Base-by-base conservation (phyloP, 1,140 invertebrate genomes). In the Holcopasites calliopsidis region DNA sequence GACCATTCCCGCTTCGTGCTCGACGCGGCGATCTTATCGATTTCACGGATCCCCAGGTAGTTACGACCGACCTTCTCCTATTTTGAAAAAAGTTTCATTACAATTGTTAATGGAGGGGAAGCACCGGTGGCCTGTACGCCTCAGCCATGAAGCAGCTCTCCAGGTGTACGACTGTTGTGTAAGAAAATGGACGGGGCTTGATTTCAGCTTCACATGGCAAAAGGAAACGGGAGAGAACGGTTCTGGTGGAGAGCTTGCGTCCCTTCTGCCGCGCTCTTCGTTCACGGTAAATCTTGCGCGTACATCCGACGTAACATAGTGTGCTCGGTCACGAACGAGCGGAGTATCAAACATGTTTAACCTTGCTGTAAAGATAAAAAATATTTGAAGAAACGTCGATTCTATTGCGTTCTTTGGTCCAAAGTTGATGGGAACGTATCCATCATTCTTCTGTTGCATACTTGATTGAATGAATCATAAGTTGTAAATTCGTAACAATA, bases 31-130 rank as follows among this genome's bases (percentile, higher is more conserved):
- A 47, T 75, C 35, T 66, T 78, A 82, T 83, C 80, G 47, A 61
- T 44, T 74, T 38, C 71, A 62, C 64, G 57, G 52, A 64, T 40
- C 40, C 54, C 28, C 0, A 16, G 28, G 1, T 10, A 3, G 23
- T 16, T n/a, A 28, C 33, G 42, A 5, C 6, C 42, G 28, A 50
- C 23, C 49, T 50, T 77, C 26, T 31, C 52, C 55, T n/a, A n/a
- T n/a, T n/a, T n/a, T n/a, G n/a, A n/a, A 55, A 80, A 61, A 52
- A 47, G 31, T 69, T n/a, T 50, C 60, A 40, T 71, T 44, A 75
- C 66, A 76, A 80, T 80, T 77, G 66, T 62, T 80, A 62, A 82
- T 76, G 44, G 47, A 75, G 54, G 28, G 42, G n/a, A n/a, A 16
- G 31, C 23, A 71, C 38, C 23, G 13, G 40, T 23, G 3, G 44